Percentiles rank a stretch among this genome's conserved stretches.
Evolutionary conservation across 2,888 invertebrate genomes (phyloP).

Genomic region (Drosophila formosana): DNA sequence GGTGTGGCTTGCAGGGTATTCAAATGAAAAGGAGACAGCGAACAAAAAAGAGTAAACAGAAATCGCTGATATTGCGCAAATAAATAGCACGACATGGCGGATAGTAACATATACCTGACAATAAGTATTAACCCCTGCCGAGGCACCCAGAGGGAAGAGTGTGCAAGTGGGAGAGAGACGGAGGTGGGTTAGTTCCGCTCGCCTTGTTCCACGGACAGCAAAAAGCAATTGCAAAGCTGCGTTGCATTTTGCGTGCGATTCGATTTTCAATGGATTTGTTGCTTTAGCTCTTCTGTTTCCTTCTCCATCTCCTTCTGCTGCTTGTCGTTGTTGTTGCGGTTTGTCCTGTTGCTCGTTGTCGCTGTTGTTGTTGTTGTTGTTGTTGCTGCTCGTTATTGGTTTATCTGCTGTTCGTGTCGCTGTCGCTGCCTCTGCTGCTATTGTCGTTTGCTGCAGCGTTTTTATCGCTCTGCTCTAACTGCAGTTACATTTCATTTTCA

Average conservation of each 20-base stretch:
- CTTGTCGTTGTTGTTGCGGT: slow-evolving; percentile 22
- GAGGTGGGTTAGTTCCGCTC: slow-evolving; percentile 28
- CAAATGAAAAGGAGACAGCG: slow-evolving; percentile 9
- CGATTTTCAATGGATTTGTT: slow-evolving; percentile 53
- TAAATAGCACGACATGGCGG: slow-evolving; percentile 55
- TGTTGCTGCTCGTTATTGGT: slow-evolving; percentile 60
- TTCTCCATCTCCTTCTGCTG: slow-evolving; percentile 3
- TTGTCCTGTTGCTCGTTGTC: slow-evolving; percentile 32
- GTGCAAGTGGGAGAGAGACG: neutral
- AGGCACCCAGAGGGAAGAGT: neutral
- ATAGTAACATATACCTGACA: slow-evolving; percentile 63
- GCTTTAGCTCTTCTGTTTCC: slow-evolving; percentile 26
- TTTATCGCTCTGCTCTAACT: slow-evolving; percentile 28
- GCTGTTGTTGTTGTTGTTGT: slow-evolving; percentile 10
- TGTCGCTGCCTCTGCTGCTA: slow-evolving; percentile 17
- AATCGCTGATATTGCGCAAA: slow-evolving; percentile 65
- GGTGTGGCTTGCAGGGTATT: slow-evolving; percentile 12
- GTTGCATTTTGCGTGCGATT: slow-evolving; percentile 65
- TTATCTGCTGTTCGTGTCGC: slow-evolving; percentile 62
- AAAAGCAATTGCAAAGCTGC: slow-evolving; percentile 61
- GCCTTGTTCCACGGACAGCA: slow-evolving; percentile 32
- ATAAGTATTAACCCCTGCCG: slow-evolving; percentile 58
- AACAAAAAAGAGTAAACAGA: slow-evolving; percentile 16
- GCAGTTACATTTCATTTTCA: slow-evolving; percentile 61
- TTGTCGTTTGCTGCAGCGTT: slow-evolving; percentile 41